Percentiles rank a stretch among this genome's conserved stretches.
Evolutionary conservation across 2,888 invertebrate species (phyloP).

Genomic region (Euzetes globulus): DNA sequence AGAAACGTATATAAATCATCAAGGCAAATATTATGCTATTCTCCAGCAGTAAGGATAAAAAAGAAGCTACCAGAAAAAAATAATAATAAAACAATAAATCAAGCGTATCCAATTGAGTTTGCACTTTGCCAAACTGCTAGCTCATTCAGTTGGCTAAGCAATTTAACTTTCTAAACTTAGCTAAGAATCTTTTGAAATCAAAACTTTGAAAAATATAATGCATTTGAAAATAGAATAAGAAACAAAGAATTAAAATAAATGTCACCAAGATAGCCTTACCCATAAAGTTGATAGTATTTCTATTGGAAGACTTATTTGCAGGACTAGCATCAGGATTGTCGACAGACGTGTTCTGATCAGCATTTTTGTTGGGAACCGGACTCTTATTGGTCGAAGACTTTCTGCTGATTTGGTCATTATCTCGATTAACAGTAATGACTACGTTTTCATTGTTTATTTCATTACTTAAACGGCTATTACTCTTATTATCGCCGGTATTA

Average conservation of each 20-base stretch:
- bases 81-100: too few species aligned
- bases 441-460: neutral
- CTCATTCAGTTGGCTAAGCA: too few species aligned
- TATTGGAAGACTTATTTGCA: conserved; percentile 24
- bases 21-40: too few species aligned
- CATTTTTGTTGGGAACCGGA: neutral
- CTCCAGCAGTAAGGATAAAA: too few species aligned
- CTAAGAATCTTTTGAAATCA: too few species aligned
- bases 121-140: too few species aligned
- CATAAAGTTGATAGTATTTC: conserved; percentile 24
- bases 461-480: neutral
- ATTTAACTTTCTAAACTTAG: too few species aligned
- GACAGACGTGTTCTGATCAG: neutral
- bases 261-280: neutral
- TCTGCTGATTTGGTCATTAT: neutral
- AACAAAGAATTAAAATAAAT: neutral
- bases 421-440: neutral
- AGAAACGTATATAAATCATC: too few species aligned
- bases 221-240: too few species aligned
- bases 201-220: too few species aligned
- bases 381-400: neutral
- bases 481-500: neutral
- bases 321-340: neutral
- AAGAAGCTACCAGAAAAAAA: too few species aligned
- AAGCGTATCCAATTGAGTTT: too few species aligned